Percentiles rank a stretch among this genome's conserved stretches.
These are phyloP conservation scores for Pseudomyrmex concolor DNA, from an alignment of 1,140 invertebrate genomes.

Conservation along the genomic window DNA sequence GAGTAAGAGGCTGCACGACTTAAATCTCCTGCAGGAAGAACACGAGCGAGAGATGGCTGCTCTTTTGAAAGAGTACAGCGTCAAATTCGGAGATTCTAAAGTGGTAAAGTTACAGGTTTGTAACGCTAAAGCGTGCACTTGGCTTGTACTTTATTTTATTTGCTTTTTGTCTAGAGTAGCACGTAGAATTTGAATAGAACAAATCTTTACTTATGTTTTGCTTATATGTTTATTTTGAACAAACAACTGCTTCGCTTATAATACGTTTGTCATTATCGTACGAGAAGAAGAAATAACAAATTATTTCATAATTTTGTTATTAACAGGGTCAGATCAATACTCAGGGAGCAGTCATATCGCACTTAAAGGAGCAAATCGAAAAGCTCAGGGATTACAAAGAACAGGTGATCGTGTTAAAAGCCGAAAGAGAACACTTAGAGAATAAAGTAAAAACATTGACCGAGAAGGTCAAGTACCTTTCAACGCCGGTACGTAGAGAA, in stretches of 20 bases:
- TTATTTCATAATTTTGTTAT: constrained; percentile 38
- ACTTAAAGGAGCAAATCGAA: constrained; percentile 85
- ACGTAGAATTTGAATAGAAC: neutral
- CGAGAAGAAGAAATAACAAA: neutral
- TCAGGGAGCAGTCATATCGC: constrained; percentile 86
- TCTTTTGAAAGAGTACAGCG: constrained; percentile 82
- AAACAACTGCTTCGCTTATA: constrained; percentile 27
- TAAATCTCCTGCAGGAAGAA: constrained; percentile 91
- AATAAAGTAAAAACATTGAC: constrained; percentile 82
- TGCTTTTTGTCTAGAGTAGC: neutral
- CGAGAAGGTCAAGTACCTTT: constrained; percentile 83
- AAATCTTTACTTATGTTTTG: neutral
- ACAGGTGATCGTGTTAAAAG: constrained; percentile 85
- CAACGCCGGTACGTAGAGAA: constrained; percentile 80
- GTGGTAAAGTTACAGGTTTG: constrained; percentile 83
- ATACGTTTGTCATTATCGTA: no score
- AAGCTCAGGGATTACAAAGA: constrained; percentile 85
- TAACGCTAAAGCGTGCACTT: constrained; percentile 61
- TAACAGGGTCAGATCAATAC: constrained; percentile 82
- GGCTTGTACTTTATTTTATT: constrained; percentile 9
- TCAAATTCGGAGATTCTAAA: constrained; percentile 82
- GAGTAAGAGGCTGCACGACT: constrained; percentile 90
- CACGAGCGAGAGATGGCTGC: constrained; percentile 90
- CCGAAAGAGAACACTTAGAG: constrained; percentile 87
- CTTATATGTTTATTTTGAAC: neutral